Evolutionary conservation across 1,140 invertebrate genomes (phyloP).

Genomic region (Pollicipes pollicipes): DNA sequence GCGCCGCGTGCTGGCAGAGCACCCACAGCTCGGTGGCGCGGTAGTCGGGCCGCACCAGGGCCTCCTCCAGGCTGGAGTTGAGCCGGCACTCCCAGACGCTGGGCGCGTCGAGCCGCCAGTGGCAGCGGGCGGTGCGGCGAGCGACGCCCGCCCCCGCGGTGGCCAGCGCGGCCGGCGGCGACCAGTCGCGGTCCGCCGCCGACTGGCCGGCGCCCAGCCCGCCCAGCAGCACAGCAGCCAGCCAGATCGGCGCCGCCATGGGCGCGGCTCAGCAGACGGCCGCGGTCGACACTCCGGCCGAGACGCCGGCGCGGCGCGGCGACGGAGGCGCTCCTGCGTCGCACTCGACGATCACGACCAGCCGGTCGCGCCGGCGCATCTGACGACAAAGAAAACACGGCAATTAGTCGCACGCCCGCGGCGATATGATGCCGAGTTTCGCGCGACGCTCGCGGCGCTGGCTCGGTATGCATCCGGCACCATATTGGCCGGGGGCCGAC

Average conservation of each 20-base stretch:
- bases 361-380: not conserved
- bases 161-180: too few species aligned
- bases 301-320: too few species aligned
- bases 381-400: not conserved
- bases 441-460: not conserved
- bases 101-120: not conserved
- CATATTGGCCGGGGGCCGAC: not conserved
- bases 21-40: not conserved
- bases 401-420: not conserved
- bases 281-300: too few species aligned
- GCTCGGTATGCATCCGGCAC: not conserved
- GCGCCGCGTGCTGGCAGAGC: not conserved
- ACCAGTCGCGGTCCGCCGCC: not conserved
- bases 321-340: too few species aligned
- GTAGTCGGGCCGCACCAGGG: not conserved
- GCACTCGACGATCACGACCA: not conserved
- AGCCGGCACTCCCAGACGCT: not conserved
- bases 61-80: not conserved
- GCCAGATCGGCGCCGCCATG: not conserved
- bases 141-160: too few species aligned
- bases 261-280: not conserved
- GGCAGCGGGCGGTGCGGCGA: not conserved
- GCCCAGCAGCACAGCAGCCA: not conserved
- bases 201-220: not conserved
- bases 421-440: not conserved